phyloP scores from a whole-genome alignment of 2,113 vertebrate genomes.

The Benitochromis conjunctus region DNA sequence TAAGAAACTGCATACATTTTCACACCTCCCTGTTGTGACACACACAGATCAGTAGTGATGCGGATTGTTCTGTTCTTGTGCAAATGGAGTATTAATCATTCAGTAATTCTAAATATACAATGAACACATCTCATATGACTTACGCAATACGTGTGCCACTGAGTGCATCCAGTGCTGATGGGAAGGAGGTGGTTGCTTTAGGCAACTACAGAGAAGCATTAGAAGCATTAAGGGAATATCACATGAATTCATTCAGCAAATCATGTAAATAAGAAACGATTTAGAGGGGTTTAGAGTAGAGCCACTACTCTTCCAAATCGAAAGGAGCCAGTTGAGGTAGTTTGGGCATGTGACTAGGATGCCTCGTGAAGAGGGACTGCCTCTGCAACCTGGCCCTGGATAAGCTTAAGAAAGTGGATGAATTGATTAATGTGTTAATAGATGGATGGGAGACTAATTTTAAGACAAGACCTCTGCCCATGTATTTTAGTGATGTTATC shows the following conservation, averaged over 20 bases:
- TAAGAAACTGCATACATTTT: not conserved
- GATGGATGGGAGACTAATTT: not conserved
- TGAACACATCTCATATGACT: not conserved
- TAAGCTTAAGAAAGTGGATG: fast-evolving
- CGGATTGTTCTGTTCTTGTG: not conserved
- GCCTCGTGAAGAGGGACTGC: not conserved
- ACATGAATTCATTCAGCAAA: not conserved
- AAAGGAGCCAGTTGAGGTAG: not conserved
- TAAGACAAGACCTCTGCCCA: not conserved
- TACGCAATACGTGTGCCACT: not conserved
- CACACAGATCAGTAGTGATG: not conserved
- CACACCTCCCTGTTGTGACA: not conserved
- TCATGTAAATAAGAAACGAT: not conserved
- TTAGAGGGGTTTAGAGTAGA: not conserved
- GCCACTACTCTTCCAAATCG: not conserved
- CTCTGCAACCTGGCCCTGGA: not conserved
- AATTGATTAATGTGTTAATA: not conserved
- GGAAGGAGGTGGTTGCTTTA: not conserved
- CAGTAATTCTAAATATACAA: not conserved
- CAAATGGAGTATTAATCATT: not conserved
- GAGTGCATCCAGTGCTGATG: not conserved
- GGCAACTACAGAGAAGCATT: not conserved
- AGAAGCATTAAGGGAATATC: not conserved
- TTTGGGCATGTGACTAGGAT: not conserved
- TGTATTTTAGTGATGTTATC: not conserved